These are phyloP conservation scores for Pristiophorus japonicus DNA, from an alignment of 2,113 vertebrate genomes.

Conservation along the genomic window DNA sequence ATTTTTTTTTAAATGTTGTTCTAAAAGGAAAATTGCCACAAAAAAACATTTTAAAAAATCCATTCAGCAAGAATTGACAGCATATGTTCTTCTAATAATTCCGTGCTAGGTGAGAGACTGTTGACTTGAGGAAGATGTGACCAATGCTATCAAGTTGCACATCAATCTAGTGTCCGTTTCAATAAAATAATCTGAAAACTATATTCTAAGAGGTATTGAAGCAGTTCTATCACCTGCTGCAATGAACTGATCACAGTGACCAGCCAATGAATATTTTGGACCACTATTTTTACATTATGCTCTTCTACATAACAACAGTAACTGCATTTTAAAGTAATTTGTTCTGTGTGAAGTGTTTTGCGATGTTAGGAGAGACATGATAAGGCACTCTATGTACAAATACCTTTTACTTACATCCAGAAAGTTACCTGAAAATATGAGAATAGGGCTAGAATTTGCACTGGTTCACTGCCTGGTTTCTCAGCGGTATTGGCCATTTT, in stretches of 20 bases:
- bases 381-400: not conserved
- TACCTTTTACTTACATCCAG: not conserved
- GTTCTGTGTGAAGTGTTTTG: not conserved
- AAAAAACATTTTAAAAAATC: not conserved
- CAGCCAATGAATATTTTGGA: not conserved
- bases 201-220: not conserved
- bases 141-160: not conserved
- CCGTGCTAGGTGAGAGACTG: not conserved
- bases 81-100: not conserved
- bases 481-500: too few relatives aligned
- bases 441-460: too few relatives aligned
- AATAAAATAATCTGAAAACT: not conserved
- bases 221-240: not conserved
- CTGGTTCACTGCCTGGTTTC: too few relatives aligned
- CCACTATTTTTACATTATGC: not conserved
- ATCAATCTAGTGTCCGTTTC: not conserved
- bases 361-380: not conserved
- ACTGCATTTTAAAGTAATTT: not conserved
- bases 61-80: not conserved
- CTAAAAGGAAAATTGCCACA: not conserved
- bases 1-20: not conserved
- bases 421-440: not conserved
- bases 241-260: not conserved
- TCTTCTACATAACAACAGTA: not conserved
- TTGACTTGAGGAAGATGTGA: too few relatives aligned